Evolutionary conservation across 2,113 vertebrate genomes (phyloP).

Genomic region (Gallinago undulata): DNA sequence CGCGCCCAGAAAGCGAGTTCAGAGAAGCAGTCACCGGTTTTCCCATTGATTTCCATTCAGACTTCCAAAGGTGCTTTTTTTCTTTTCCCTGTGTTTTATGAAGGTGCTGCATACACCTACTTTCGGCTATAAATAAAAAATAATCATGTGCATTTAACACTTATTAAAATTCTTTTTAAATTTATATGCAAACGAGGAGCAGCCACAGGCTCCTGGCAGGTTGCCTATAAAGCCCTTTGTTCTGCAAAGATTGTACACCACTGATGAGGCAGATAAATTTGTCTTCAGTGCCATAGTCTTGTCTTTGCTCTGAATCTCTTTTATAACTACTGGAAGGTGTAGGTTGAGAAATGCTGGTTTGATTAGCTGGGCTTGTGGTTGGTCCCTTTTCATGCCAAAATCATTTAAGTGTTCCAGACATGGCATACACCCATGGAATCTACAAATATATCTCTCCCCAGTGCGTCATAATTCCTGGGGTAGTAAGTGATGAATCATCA

Average conservation of each 20-base stretch:
- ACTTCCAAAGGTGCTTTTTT: conserved; percentile 34
- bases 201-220: conserved; percentile 67
- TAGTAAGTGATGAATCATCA: conserved; percentile 68
- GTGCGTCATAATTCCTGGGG: conserved; percentile 68
- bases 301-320: conserved; percentile 57
- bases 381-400: conserved; percentile 65
- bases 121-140: conserved; percentile 64
- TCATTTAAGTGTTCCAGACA: conserved; percentile 66
- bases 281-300: conserved; percentile 60
- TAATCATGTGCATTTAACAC: conserved; percentile 54
- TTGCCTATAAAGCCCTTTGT: conserved; percentile 57
- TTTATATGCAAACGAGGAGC: conserved; percentile 65
- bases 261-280: conserved; percentile 69
- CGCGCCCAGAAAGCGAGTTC: background rate
- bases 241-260: conserved; percentile 27
- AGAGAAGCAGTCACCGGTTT: background rate
- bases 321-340: conserved; percentile 63
- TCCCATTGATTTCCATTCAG: background rate
- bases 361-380: conserved; percentile 68
- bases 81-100: background rate
- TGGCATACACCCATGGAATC: conserved; percentile 70
- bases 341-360: conserved; percentile 68
- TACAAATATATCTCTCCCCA: conserved; percentile 60
- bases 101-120: conserved; percentile 16
- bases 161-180: conserved; percentile 70